Evolutionary conservation across 1,140 invertebrate species (phyloP), one percentile per base, ranked within the genome.

Genomic region (Rhopalosiphum maidis): DNA sequence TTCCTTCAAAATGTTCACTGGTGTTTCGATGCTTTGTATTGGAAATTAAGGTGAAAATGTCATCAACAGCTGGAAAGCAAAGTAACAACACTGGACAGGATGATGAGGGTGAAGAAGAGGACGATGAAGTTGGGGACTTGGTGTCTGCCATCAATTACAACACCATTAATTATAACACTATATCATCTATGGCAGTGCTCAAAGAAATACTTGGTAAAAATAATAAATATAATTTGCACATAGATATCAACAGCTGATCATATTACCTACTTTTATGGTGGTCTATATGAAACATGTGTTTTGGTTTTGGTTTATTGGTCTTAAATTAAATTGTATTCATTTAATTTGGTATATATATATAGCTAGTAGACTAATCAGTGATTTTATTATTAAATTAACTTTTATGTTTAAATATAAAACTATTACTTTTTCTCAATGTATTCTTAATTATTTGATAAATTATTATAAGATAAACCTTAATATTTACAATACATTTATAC

Each of bases 131-230:
- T 94, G 97, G 97, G 94, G 96, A 97, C 94, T 95, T 97, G 77
- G 96, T 96, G 18, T 96, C 96, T 41, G 96, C 96, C 55, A 96
- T 97, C 68, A 97, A 97, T 95, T 96, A 97, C 94, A 97, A 97
- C 94, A 97, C 96, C 9, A 97, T 97, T 93, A 94, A 91, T 86
- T 96, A 97, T 94, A 97, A 97, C 94, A 97, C 96, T 5, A 97
- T 97, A 93, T 94, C 89, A 22, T 97, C 96, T 23, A 94, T 97
- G 94, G 96, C 96, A 22, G 96, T 96, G 30, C 95, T 97, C 43
- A 97, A 97, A 94, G 97, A 97, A 94, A 96, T 97, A 95, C 95
- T 96, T 25, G 96, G 96, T 94, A 93, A 93, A 85, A 93, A 21
- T 48, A 92, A 92, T 83, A 51, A 83, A 85, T 54, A 86, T 77